A percentile compares a stretch with the other conserved stretches of the same genome.
Evolutionary conservation across 2,888 invertebrate species (phyloP).

Genomic region (Patella depressa): DNA sequence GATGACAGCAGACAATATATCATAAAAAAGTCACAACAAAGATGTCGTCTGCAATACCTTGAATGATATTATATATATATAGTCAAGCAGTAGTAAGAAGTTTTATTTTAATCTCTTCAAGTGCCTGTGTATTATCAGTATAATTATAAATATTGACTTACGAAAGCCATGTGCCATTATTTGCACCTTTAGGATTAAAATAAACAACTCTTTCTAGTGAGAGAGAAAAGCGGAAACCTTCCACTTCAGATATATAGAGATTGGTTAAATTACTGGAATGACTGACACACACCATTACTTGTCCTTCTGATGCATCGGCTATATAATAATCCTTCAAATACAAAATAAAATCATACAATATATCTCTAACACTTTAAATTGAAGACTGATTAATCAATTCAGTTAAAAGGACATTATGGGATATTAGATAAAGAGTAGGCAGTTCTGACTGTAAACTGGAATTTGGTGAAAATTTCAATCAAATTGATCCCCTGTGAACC

Average conservation of each 20-base stretch:
- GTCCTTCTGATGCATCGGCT: conserved; percentile 84
- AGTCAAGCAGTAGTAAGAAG: no score
- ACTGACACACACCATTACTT: conserved; percentile 83
- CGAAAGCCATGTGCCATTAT: conserved; percentile 86
- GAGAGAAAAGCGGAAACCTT: conserved; percentile 80
- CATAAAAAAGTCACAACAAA: no score
- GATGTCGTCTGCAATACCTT: no score
- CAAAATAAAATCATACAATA: not conserved
- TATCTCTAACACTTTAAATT: not conserved
- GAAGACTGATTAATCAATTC: no score
- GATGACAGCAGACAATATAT: no score
- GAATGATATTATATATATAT: no score
- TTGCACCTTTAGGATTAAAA: conserved; percentile 76
- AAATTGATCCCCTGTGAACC: no score
- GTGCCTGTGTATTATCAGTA: no score
- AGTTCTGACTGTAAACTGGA: not conserved
- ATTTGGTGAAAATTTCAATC: no score
- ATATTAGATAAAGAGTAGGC: no score
- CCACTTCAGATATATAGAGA: conserved; percentile 85
- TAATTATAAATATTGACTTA: conserved; percentile 72
- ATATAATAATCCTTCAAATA: conserved; percentile 80
- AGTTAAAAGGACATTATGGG: not conserved
- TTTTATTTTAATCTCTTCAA: no score
- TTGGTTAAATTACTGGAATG: conserved; percentile 84
- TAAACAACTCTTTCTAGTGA: conserved; percentile 86